Evolutionary conservation across 1,140 invertebrate genomes (phyloP), one percentile per base, ranked within the genome.

Genomic region (Aphidius ervi): DNA sequence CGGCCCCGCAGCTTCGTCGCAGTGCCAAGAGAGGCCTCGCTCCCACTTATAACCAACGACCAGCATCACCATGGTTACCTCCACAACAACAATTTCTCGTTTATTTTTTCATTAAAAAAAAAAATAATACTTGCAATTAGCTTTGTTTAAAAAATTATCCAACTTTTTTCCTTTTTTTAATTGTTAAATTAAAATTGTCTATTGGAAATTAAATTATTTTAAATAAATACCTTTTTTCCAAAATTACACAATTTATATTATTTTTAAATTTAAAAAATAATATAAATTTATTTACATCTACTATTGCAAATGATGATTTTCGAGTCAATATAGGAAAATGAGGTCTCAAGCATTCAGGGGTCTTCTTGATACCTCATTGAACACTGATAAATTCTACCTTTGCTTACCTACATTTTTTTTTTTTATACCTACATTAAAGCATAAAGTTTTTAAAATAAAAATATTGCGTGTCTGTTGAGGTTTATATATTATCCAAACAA

Each of bases 21-120:
- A 46, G 52, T n/a, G 46, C 39, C 37, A 45, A 49, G 61, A 48
- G 41, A 52, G 47, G 48, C 43, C 55, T 47, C 60, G 59, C 57
- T 66, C 40, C 9, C 66, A 68, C 63, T 74, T 71, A 72, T 74
- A 73, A 75, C 74, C 74, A 72, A 73, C 73, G 70, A 73, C 68
- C 61, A 73, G 70, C 70, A 75, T 79, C 64, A 67, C 72, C 70
- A 79, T 79, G 75, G 72, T 71, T 74, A 79, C 76, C 67, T 59
- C 70, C 70, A 76, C 76, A 72, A 78, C 77, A 78, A 79, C 76
- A 78, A 79, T 68, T 67, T 68, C 56, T 61, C 46, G 55, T 62
- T 55, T 59, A 63, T 43, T 43, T 43, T 10, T 43, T 43, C 6
- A 48, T 46, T 8, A 46, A 46, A 46, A 46, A 46, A 46, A 46